These are phyloP conservation scores for Alfaro cultratus DNA, from an alignment of 2,797 vertebrate genomes.

Conservation along the genomic window DNA sequence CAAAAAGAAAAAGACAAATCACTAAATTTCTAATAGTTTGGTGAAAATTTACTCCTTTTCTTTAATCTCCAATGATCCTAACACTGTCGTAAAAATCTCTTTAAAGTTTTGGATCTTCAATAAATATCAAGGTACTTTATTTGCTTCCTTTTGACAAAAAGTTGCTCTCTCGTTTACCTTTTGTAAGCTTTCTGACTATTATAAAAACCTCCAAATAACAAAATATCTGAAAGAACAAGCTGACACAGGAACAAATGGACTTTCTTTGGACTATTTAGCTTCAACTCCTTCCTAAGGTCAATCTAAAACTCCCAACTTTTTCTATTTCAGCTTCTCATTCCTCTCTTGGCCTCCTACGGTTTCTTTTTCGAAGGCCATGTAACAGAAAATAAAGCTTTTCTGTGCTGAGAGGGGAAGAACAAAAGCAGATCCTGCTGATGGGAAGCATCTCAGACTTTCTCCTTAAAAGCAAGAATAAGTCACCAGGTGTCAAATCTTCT, in stretches of 20 bases:
- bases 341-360: background rate
- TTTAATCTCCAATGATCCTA: no score
- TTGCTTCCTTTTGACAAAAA: no score
- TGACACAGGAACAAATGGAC: conserved; percentile 19
- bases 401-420: background rate
- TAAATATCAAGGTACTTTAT: no score
- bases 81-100: no score
- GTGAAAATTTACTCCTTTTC: no score
- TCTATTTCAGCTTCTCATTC: background rate
- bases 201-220: background rate
- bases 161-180: background rate
- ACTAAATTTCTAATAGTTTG: no score
- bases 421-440: conserved; percentile 15
- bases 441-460: conserved; percentile 2
- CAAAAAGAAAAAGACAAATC: no score
- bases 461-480: conserved; percentile 12
- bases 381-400: background rate
- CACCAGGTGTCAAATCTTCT: conserved; percentile 1
- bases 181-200: background rate
- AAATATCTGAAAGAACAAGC: conserved; percentile 11
- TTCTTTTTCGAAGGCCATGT: background rate
- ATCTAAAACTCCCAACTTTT: background rate
- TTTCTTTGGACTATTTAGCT: conserved; percentile 11
- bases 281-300: conserved; percentile 19
- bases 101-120: no score